A percentile compares a stretch with the other conserved stretches of the same genome.
These are phyloP conservation scores for Nothobranchius kuhntae DNA, from an alignment of 2,113 vertebrate genomes.

Conservation along the genomic window DNA sequence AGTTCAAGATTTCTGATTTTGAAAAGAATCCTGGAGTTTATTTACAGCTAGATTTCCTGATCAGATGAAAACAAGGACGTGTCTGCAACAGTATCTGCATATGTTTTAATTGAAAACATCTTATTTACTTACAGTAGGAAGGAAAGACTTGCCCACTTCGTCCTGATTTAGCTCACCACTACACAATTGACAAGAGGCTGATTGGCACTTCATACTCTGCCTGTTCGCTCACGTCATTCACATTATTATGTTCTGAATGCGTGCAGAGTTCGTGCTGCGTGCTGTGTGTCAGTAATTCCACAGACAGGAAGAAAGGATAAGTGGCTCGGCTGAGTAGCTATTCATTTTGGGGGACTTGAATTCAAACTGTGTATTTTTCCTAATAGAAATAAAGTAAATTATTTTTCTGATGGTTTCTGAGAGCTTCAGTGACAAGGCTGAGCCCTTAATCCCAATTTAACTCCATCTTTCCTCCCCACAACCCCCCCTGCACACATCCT, in stretches of 20 bases:
- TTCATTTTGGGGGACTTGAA: constrained; percentile 28
- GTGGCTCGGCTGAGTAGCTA: constrained; percentile 4
- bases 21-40: neutral
- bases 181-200: constrained; percentile 13
- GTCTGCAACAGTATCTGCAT: neutral
- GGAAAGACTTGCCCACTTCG: constrained; percentile 1
- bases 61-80: neutral
- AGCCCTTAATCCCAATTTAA: constrained; percentile 47
- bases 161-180: constrained; percentile 28
- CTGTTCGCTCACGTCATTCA: constrained; percentile 27
- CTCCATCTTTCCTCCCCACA: constrained; percentile 14
- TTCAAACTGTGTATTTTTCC: constrained; percentile 22
- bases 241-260: constrained; percentile 33
- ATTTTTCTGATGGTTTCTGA: constrained; percentile 25
- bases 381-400: constrained; percentile 30
- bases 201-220: constrained; percentile 23
- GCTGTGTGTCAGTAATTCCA: constrained; percentile 27
- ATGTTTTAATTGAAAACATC: constrained; percentile 19
- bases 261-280: constrained; percentile 23
- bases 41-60: neutral
- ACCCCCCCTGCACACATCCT: neutral
- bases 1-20: neutral
- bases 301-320: constrained; percentile 23
- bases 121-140: constrained; percentile 14
- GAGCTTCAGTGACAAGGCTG: constrained; percentile 15